Conservation (phyloP, 2,888 invertebrate genomes). For the Neocrepidodera transversa region DNA sequence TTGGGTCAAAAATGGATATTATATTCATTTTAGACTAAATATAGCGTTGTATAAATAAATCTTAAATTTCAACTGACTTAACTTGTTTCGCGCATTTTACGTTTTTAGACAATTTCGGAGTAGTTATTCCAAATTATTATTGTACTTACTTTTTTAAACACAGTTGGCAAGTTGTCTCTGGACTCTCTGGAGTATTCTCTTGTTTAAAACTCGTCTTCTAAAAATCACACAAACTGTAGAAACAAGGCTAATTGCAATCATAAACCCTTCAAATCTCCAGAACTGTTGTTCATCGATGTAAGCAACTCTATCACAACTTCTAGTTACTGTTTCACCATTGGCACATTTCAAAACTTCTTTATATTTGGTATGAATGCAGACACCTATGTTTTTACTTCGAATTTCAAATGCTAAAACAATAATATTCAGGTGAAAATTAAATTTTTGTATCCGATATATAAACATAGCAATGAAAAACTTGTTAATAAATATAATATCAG, state of each 20-base stretch:
- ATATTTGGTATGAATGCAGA: conserved; percentile 82
- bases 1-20: no score
- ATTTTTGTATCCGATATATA: no score
- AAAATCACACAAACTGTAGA: conserved; percentile 72
- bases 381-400: conserved; percentile 79
- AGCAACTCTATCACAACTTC: conserved; percentile 86
- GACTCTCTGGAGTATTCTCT: conserved; percentile 71
- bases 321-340: conserved; percentile 79
- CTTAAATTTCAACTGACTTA: no score
- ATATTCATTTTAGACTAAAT: no score
- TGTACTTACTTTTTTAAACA: conserved; percentile 51
- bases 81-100: no score
- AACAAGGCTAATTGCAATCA: conserved; percentile 69
- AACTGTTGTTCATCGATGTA: conserved; percentile 85
- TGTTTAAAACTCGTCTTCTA: conserved; percentile 72
- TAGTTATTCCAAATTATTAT: no score
- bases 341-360: conserved; percentile 84
- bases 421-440: background rate
- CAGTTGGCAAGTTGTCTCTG: conserved; percentile 76
- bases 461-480: no score
- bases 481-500: no score
- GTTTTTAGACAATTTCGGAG: no score
- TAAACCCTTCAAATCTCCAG: conserved; percentile 80
- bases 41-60: no score
- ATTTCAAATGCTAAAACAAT: conserved; percentile 75